Conservation (phyloP, 2,888 invertebrate species). For the Nomada ferruginata region DNA sequence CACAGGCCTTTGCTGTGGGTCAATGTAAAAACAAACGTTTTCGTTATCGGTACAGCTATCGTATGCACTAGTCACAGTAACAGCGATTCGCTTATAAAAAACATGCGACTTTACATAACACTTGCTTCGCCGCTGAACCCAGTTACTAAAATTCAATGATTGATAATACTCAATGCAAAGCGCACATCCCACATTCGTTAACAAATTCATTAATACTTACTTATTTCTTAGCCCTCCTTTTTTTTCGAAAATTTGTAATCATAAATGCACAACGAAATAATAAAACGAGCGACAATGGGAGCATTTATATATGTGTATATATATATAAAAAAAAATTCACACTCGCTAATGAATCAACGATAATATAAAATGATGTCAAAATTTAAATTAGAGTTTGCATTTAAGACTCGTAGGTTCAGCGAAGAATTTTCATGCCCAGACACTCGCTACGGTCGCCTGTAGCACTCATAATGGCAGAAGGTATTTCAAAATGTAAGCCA, state of each 20-base stretch:
- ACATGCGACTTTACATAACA: conserved; percentile 52
- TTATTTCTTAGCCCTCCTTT: neutral
- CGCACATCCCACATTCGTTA: conserved; percentile 42
- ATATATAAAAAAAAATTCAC: conserved; percentile 2
- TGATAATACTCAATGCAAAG: conserved; percentile 33
- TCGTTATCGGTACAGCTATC: conserved; percentile 55
- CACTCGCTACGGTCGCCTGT: conserved; percentile 19
- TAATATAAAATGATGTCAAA: conserved; percentile 26
- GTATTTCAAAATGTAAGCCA: conserved; percentile 69
- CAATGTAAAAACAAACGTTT: conserved; percentile 64
- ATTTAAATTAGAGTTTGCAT: conserved; percentile 28
- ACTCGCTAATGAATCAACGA: neutral
- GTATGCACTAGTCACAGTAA: conserved; percentile 47
- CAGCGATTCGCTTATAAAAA: conserved; percentile 57
- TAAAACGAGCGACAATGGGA: conserved; percentile 17
- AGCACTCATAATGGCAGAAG: conserved; percentile 62
- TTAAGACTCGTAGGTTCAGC: conserved; percentile 61
- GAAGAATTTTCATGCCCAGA: conserved; percentile 53
- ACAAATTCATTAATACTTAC: conserved; percentile 26
- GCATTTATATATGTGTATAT: neutral
- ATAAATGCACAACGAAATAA: conserved; percentile 47
- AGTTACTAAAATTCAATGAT: conserved; percentile 37
- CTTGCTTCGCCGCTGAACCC: conserved; percentile 59
- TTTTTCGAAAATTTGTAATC: conserved; percentile 7
- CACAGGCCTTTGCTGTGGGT: conserved; percentile 55